Evolutionary conservation across 2,113 vertebrate species (phyloP).

Genomic region (Aldabrachelys gigantea): DNA sequence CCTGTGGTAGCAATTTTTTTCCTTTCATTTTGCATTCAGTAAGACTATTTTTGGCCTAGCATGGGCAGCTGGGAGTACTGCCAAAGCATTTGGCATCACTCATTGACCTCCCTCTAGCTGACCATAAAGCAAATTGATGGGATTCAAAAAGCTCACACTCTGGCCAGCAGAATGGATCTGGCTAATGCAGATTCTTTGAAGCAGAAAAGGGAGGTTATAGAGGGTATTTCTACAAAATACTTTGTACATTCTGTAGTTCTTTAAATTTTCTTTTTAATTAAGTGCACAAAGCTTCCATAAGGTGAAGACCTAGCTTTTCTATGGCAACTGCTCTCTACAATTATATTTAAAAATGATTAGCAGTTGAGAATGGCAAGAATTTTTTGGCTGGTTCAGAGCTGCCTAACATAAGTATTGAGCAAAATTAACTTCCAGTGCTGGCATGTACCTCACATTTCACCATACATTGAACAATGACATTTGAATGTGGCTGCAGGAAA

Average conservation of each 20-base stretch:
- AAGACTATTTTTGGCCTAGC: not conserved
- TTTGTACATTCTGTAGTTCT: not conserved
- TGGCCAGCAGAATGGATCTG: not conserved
- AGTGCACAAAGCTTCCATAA: not conserved
- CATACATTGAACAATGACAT: rapidly evolving
- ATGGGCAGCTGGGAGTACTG: not conserved
- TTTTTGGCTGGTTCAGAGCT: not conserved
- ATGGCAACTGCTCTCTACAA: not conserved
- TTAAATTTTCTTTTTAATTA: not conserved
- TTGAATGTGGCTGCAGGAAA: rapidly evolving
- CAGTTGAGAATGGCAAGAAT: not conserved
- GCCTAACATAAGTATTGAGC: not conserved
- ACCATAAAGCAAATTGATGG: not conserved
- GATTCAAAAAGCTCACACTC: not conserved
- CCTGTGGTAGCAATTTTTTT: not conserved
- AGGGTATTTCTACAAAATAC: not conserved
- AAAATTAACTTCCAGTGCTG: not conserved
- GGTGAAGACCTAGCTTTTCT: not conserved
- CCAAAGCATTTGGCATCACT: not conserved
- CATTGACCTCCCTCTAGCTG: not conserved
- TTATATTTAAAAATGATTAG: not conserved
- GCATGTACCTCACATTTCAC: not conserved
- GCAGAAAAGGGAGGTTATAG: not conserved
- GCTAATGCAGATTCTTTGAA: not conserved
- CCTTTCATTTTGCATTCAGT: not conserved